phyloP scores from a whole-genome alignment of 2,113 vertebrate genomes.

The Hoplias malabaricus region DNA sequence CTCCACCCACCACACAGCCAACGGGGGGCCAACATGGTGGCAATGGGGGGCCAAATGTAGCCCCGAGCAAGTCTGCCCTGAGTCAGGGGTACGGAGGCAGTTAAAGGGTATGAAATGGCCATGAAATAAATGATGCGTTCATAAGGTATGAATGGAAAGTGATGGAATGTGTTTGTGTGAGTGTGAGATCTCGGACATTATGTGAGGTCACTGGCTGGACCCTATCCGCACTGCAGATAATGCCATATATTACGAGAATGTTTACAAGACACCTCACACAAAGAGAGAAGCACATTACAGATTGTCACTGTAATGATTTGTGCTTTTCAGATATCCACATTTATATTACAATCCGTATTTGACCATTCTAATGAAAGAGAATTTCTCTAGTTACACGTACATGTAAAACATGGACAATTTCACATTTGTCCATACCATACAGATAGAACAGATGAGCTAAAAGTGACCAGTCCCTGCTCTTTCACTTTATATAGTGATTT shows the following conservation, averaged over 20 bases:
- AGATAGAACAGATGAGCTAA: too few relatives aligned
- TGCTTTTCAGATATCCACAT: too few relatives aligned
- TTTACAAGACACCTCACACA: background rate
- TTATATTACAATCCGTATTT: too few relatives aligned
- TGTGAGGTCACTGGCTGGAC: background rate
- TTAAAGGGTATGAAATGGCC: constrained; percentile 37
- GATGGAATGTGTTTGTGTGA: constrained; percentile 1
- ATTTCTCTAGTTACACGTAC: too few relatives aligned
- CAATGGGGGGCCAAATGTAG: constrained; percentile 40
- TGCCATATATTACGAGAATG: background rate
- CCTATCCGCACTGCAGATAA: background rate
- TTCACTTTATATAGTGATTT: background rate
- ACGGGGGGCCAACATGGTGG: constrained; percentile 15
- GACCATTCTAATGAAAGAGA: too few relatives aligned
- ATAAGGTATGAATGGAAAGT: constrained; percentile 29
- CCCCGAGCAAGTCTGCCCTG: constrained; percentile 31
- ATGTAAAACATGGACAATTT: too few relatives aligned
- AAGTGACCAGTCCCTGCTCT: background rate
- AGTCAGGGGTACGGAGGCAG: constrained; percentile 11
- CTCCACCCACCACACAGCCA: constrained; percentile 49
- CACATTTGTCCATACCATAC: too few relatives aligned
- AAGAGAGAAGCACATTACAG: background rate
- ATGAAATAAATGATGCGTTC: constrained; percentile 37
- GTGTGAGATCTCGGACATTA: background rate
- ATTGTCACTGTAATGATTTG: too few relatives aligned